Conservation (phyloP, 2,888 invertebrate genomes). For the Ptilodon capucinus region DNA sequence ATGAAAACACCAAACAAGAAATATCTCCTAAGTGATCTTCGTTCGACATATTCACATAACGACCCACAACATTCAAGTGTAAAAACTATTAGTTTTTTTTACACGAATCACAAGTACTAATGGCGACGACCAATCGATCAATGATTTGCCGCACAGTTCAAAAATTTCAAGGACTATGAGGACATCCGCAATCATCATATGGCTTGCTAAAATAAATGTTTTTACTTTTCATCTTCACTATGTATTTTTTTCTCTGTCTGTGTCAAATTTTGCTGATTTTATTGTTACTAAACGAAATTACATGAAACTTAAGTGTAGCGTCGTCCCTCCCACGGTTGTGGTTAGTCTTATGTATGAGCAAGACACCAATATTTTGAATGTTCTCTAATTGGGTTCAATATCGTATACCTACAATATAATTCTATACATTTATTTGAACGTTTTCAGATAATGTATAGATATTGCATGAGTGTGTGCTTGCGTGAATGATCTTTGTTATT, state of each 20-base stretch:
- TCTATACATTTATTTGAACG: neutral
- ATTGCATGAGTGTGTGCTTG: neutral
- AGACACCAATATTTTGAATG: too few species aligned
- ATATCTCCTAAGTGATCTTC: neutral
- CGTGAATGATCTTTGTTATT: neutral
- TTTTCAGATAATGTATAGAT: neutral
- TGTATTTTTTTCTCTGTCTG: too few species aligned
- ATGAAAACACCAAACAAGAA: neutral
- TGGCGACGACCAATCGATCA: conserved; percentile 16
- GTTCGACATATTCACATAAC: too few species aligned
- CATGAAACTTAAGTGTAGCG: too few species aligned
- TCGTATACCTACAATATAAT: neutral
- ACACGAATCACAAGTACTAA: conserved; percentile 9
- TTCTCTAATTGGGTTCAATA: too few species aligned
- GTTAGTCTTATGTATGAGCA: too few species aligned
- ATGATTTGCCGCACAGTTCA: conserved; percentile 37
- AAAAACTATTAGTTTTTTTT: neutral
- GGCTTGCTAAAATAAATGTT: conserved; percentile 26
- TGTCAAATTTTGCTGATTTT: too few species aligned
- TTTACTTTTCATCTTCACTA: too few species aligned
- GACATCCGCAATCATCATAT: conserved; percentile 14
- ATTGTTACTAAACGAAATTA: too few species aligned
- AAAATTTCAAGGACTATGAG: conserved; percentile 56
- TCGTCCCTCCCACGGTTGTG: too few species aligned
- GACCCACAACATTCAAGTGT: neutral